Evolutionary conservation across 2,113 vertebrate genomes (phyloP).

Genomic region (Neomonachus schauinslandi): DNA sequence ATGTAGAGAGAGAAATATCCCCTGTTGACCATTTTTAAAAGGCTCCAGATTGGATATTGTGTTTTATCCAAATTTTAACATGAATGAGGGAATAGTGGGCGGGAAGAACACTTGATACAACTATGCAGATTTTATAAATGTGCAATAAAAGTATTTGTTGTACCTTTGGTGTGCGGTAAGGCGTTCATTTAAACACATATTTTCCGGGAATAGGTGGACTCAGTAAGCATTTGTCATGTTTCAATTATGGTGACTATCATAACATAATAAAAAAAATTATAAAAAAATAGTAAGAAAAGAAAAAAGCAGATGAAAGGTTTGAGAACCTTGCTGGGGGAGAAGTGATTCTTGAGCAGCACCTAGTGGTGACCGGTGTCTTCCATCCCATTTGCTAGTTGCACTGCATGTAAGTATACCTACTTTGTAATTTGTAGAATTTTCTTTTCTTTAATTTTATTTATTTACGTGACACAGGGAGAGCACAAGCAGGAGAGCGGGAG

Average conservation of each 20-base stretch:
- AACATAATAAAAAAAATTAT: too few species aligned
- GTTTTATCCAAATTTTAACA: slow-evolving; percentile 67
- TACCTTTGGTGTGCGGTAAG: slow-evolving; percentile 74
- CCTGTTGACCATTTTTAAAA: neutral
- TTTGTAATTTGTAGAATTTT: neutral
- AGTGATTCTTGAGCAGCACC: neutral
- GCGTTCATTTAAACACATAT: neutral
- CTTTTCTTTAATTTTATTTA: neutral
- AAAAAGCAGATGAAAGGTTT: neutral
- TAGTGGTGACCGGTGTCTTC: neutral
- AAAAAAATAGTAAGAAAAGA: neutral
- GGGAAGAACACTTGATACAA: slow-evolving; percentile 55
- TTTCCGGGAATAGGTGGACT: neutral
- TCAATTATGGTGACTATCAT: neutral
- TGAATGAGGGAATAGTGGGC: neutral
- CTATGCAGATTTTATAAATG: slow-evolving; percentile 85
- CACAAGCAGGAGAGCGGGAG: neutral
- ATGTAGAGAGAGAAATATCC: slow-evolving; percentile 68
- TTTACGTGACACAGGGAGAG: neutral
- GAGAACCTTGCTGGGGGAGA: neutral
- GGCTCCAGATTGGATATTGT: slow-evolving; percentile 53
- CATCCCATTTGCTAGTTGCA: neutral
- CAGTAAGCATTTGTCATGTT: neutral
- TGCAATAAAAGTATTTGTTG: slow-evolving; percentile 90
- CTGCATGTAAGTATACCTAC: neutral